Base-by-base conservation (phyloP, 2,888 invertebrate genomes). In the Drosophila incognita region DNA sequence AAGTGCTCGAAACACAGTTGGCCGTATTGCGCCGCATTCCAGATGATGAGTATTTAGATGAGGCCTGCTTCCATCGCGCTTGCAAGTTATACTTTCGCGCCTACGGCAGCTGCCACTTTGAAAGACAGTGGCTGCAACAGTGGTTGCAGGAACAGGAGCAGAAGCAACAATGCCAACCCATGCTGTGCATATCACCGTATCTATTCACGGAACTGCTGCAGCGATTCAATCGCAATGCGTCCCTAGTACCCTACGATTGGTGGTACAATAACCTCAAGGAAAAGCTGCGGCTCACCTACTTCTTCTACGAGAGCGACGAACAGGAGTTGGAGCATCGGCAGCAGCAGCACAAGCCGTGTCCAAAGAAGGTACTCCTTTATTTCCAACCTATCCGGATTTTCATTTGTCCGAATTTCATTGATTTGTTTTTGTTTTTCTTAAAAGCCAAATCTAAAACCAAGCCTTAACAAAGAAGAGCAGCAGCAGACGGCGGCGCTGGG, bases 1-100 rank as follows among this genome's bases (percentile, higher is more conserved):
- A 92, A 33, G 86, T 93, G 60, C 78, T 92, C n/a, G 93, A 92
- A 60, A 84, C 87, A 4, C 77, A 92, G 46, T 70, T 93, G n/a
- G 74, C 81, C 8, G 82, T 92, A 49, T 64, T 93, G 33, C 86
- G 82, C 5, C 83, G 82, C 10, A 71, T 82, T 21, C 27, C 60
- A 27, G 13, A 46, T 10, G 58, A 61, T 21, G 15, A n/a, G 21
- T 2, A 42, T 2, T n/a, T 18, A 40, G 15, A 69, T 40, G 18
- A 71, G 15, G 40, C 77, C 65, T 69, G 62, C 24, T 68, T 74
- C 42, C 67, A 51, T 33, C 69, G 59, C 18, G 82, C 90, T 29
- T 78, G 86, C 48, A 89, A 90, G 62, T 60, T 90, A 2, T 88
- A 82, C 63, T 85, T 62, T 48, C 71, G 76, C 0, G 58, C 81